Conservation (phyloP, 2,797 vertebrate genomes). For the Catamblyrhynchus diadema region DNA sequence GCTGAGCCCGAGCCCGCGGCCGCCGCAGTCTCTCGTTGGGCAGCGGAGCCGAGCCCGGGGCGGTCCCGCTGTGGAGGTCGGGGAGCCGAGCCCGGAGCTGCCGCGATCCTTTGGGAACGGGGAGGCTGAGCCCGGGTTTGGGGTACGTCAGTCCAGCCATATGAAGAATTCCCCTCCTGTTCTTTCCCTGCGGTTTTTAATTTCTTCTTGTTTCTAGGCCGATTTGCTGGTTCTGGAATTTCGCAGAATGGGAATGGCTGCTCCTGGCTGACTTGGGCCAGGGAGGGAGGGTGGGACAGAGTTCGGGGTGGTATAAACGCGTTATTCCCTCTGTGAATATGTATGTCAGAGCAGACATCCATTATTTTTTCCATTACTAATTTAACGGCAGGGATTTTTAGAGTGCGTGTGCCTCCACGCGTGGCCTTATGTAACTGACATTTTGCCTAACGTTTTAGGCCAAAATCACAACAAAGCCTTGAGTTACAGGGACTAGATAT, state of each 20-base stretch:
- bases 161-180: not conserved
- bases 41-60: not conserved
- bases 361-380: not conserved
- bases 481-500: not conserved
- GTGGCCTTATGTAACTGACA: slow-evolving; percentile 37
- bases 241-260: not conserved
- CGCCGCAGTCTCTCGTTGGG: fast-evolving
- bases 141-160: not conserved
- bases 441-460: not conserved
- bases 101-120: not conserved
- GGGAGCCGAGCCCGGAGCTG: too few species aligned
- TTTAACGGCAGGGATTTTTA: not conserved
- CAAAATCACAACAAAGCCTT: not conserved
- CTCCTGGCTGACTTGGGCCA: not conserved
- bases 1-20: fast-evolving
- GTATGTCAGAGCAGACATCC: not conserved
- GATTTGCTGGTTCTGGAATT: not conserved
- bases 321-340: not conserved
- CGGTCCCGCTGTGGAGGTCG: not conserved
- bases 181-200: not conserved
- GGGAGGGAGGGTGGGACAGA: not conserved
- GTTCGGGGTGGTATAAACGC: not conserved
- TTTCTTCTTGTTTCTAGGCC: not conserved
- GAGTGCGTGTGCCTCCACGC: not conserved
- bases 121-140: not conserved